Evolutionary conservation across 1,140 invertebrate genomes (phyloP), one percentile per base, ranked within the genome.

Genomic region (Araneus ventricosus): DNA sequence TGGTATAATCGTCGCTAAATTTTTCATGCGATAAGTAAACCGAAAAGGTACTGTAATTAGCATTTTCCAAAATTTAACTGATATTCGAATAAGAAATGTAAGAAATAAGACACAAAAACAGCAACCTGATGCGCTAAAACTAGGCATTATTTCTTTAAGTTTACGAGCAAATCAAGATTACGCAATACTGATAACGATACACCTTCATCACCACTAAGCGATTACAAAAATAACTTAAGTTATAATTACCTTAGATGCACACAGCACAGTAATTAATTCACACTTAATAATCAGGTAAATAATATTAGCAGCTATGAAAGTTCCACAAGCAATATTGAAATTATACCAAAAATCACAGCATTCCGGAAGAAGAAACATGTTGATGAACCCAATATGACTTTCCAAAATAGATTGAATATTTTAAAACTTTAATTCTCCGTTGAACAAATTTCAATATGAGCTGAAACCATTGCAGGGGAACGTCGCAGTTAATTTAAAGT

Each of bases 271-370:
- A 61, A 87, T 37, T 37, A 87, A 37, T 87, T 87, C 85, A 61
- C 37, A 87, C 20, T 87, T 87, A 37, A 61, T 61, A 39, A 87
- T 37, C 61, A 61, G 22, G 59, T 87, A 61, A 87, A 87, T 63
- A 63, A 87, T 34, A 37, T 10, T 34, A n/a, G 27, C 85, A 61
- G 63, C 6, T 34, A 87, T n/a, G 30, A 87, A 87, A 87, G 85
- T 87, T 24, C 85, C 45, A 37, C 27, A n/a, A 10, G 57, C 85
- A 59, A 87, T 3, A 87, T 61, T 87, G 8, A 87, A 61, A 30
- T 87, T 87, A 27, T 1, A 17, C 85, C 52, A 61, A 52, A 87
- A 87, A 87, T 87, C 52, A 10, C 27, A 24, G 14, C 34, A 61
- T 22, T 63, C 24, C 8, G 24, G 20, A 52, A 84, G 14, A 87